phyloP scores from a whole-genome alignment of 2,888 invertebrate genomes.

The Oithona nana region DNA sequence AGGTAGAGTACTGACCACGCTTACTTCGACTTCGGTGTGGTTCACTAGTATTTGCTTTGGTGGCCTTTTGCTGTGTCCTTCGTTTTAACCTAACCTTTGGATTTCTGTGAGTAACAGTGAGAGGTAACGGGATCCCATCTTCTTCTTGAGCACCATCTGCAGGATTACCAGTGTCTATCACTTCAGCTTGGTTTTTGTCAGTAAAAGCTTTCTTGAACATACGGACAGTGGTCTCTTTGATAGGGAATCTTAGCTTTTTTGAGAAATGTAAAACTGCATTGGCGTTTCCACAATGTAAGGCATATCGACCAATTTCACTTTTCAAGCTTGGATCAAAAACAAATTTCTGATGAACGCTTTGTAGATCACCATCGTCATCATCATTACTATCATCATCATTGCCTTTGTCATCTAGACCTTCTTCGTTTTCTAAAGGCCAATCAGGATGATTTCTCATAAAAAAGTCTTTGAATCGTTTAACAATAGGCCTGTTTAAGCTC shows the following conservation, averaged over 20 bases:
- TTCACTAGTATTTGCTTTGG: neutral
- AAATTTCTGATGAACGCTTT: conserved; percentile 18
- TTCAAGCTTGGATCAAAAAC: conserved; percentile 21
- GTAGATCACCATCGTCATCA: neutral
- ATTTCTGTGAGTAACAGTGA: neutral
- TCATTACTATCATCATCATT: neutral
- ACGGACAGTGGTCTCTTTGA: conserved; percentile 23
- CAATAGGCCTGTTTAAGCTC: conserved; percentile 19
- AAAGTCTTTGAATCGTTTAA: conserved; percentile 23
- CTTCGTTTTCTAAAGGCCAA: conserved; percentile 2
- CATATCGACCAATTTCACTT: conserved; percentile 23
- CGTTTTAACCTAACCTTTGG: neutral
- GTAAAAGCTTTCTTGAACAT: conserved; percentile 23
- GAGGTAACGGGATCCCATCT: neutral
- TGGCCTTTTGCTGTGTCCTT: neutral
- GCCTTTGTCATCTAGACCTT: neutral
- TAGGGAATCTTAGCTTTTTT: conserved; percentile 22
- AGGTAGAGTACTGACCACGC: conserved; percentile 23
- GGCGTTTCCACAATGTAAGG: conserved; percentile 21
- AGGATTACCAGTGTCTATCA: neutral
- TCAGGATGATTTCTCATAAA: conserved; percentile 21
- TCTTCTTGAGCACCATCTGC: neutral
- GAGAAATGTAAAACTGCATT: conserved; percentile 23
- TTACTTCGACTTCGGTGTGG: conserved; percentile 17
- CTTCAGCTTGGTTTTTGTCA: neutral